Evolutionary conservation across 2,888 invertebrate genomes (phyloP), one percentile per base, ranked within the genome.

Genomic region (Caenorhabditis panamensis): DNA sequence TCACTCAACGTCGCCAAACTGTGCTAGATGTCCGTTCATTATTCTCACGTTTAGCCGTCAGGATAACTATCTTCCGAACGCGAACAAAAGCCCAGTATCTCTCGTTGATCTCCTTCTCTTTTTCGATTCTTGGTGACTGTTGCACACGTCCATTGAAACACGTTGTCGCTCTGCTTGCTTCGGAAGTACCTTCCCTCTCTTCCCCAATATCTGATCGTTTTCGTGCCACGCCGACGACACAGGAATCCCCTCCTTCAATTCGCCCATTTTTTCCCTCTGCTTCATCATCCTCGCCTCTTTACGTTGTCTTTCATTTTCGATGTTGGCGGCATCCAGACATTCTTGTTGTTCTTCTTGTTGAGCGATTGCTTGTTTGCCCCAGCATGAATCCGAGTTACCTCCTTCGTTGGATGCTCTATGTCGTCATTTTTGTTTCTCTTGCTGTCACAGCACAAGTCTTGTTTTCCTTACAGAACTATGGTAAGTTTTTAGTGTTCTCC

Each of bases 351-450:
- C 9, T 11, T 16, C 13, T 13, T 3, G 5, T 41, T 13, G 9
- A 2, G 13, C 13, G 5, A 41, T 11, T 51, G 36, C 20, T 24
- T 49, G 44, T 31, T 20, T 59, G 36, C 9, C 9, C 31, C 51
- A 18, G 22, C 16, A 72, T 72, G 72, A 72, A 72, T 58, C 72
- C 72, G 37, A 72, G 63, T 24, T 72, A 41, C 26, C 49, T 72
- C 26, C 16, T 72, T 2, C 56, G 72, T 9, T 47, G 63, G 36
- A n/a, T 18, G 0, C 63, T 72, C 16, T 72, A 72, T 20, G n/a
- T n/a, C 24, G 49, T 72, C 26, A 56, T 72, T 18, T 31, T 56
- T 6, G n/a, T 49, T 26, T 72, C 72, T 3, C 18, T 72, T 2
- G 8, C 58, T 22, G 31, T 63, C 26, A 64, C 63, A 16, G 9